Conservation (phyloP, 2,797 vertebrate species). For the Gallinago stenura region DNA sequence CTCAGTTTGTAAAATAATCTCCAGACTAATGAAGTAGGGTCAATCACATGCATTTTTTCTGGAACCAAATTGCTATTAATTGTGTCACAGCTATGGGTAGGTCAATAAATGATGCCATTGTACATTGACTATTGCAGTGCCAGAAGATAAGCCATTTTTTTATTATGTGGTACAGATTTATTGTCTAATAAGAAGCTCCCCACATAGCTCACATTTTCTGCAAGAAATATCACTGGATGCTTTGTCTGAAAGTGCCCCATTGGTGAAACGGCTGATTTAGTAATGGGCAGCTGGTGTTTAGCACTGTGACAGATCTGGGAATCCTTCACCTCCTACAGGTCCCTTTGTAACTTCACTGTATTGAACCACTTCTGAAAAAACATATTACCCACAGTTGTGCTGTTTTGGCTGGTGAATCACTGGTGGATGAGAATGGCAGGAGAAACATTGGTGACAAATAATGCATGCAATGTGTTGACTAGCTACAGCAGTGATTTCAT, state of each 20-base stretch:
- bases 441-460: not conserved
- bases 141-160: constrained; percentile 43
- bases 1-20: constrained; percentile 74
- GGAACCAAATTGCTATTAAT: constrained; percentile 70
- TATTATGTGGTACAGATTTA: not conserved
- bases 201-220: fast-evolving
- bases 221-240: not conserved
- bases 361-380: not conserved
- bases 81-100: constrained; percentile 37
- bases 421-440: not conserved
- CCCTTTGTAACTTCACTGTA: not conserved
- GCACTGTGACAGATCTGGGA: not conserved
- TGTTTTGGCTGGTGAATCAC: not conserved
- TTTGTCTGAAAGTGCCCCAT: not conserved
- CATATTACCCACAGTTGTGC: not conserved
- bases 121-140: not conserved
- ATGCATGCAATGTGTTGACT: not conserved
- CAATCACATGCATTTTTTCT: constrained; percentile 60
- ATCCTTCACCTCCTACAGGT: not conserved
- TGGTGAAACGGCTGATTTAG: not conserved
- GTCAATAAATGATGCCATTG: constrained; percentile 63
- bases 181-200: not conserved
- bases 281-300: not conserved
- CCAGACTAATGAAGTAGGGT: constrained; percentile 73
- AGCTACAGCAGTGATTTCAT: not conserved